A percentile compares a stretch with the other conserved stretches of the same genome.
Evolutionary conservation across 2,888 invertebrate species (phyloP).

Genomic region (Himalopsyche anomala): DNA sequence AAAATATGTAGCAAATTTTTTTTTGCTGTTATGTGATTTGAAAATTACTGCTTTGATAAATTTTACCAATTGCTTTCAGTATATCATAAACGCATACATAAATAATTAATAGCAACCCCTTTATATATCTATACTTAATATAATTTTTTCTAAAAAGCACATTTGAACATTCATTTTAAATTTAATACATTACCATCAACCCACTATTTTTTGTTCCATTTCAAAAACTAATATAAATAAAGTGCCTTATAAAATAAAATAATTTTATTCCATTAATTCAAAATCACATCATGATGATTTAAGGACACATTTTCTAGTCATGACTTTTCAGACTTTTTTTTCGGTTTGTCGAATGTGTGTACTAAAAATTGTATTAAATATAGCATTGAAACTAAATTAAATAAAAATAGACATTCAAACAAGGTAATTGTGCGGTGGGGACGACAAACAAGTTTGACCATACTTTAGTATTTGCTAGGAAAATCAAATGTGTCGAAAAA

Average conservation of each 20-base stretch:
- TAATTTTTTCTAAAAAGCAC: slow-evolving; percentile 4
- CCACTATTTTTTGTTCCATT: neutral
- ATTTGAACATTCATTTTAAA: neutral
- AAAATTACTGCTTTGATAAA: too few species aligned
- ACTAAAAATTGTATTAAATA: slow-evolving; percentile 28
- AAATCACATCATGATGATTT: neutral
- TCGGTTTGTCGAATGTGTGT: neutral
- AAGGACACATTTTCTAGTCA: neutral
- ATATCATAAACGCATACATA: too few species aligned
- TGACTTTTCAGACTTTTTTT: neutral
- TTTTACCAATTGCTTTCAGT: too few species aligned
- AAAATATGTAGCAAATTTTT: too few species aligned
- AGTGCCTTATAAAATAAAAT: slow-evolving; percentile 38
- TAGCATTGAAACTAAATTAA: neutral
- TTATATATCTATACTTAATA: neutral
- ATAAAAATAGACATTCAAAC: too few species aligned
- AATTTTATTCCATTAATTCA: neutral
- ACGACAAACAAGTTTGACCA: too few species aligned
- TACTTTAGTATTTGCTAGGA: too few species aligned
- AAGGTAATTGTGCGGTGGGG: too few species aligned
- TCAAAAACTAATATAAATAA: neutral
- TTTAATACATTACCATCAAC: neutral
- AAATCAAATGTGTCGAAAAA: too few species aligned
- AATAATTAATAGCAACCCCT: too few species aligned
- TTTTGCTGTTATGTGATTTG: too few species aligned